phyloP scores from a whole-genome alignment of 2,113 vertebrate genomes.

The Embiotoca jacksoni region DNA sequence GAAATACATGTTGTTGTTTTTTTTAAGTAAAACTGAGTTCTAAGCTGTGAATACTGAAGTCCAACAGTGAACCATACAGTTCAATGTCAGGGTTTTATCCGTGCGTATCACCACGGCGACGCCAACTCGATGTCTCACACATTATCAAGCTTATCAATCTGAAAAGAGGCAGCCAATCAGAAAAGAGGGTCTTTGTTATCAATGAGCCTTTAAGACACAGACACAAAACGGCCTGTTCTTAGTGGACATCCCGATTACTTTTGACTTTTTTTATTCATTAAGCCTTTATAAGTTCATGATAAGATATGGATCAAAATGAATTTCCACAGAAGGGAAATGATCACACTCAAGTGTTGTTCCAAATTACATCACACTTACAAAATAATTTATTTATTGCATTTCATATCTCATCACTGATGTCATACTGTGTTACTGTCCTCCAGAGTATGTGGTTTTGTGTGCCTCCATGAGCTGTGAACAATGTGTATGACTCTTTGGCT shows the following conservation, averaged over 20 bases:
- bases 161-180: neutral
- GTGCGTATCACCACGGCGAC: neutral
- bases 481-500: constrained; percentile 10
- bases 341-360: neutral
- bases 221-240: no score
- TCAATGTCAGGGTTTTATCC: neutral
- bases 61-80: neutral
- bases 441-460: neutral
- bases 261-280: no score
- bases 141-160: neutral
- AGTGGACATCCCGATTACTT: no score
- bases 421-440: neutral
- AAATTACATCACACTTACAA: neutral
- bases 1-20: no score
- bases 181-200: no score
- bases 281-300: no score
- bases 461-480: neutral
- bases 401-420: neutral
- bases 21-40: no score
- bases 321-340: neutral
- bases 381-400: neutral
- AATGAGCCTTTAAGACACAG: no score
- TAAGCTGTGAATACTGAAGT: no score
- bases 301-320: no score
- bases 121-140: neutral